Percentiles rank a stretch among this genome's conserved stretches.
These are phyloP conservation scores for Pocota personata DNA, from an alignment of 2,888 invertebrate species.

Conservation along the genomic window DNA sequence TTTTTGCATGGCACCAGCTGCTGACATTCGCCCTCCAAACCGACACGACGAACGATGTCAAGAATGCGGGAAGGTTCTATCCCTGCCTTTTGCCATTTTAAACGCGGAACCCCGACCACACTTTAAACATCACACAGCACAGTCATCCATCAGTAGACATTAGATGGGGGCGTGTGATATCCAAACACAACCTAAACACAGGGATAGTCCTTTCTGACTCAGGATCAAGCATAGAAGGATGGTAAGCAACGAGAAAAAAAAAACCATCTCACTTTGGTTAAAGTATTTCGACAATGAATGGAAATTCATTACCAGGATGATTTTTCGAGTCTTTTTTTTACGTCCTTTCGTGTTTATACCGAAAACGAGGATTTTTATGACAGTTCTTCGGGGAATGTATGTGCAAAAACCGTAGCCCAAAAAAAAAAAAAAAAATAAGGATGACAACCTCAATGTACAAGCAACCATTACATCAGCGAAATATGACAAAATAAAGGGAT, in stretches of 20 bases:
- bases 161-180: background rate
- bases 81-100: constrained; percentile 31
- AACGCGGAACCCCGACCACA: constrained; percentile 9
- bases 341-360: constrained; percentile 16
- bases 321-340: background rate
- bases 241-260: background rate
- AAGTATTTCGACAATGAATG: constrained; percentile 47
- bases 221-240: background rate
- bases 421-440: background rate
- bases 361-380: constrained; percentile 29
- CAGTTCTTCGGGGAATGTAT: constrained; percentile 16
- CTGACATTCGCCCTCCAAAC: background rate
- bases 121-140: constrained; percentile 29
- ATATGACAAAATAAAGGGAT: constrained; percentile 16
- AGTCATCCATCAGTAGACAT: constrained; percentile 24
- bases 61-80: constrained; percentile 21
- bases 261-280: background rate
- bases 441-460: constrained; percentile 15
- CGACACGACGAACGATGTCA: background rate
- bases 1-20: constrained; percentile 19
- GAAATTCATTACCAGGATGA: constrained; percentile 50
- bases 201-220: constrained; percentile 1
- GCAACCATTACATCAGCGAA: constrained; percentile 37
- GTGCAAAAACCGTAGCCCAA: background rate
- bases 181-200: constrained; percentile 16